Percentiles rank a stretch among this genome's conserved stretches.
Evolutionary conservation across 2,113 vertebrate genomes (phyloP).

Genomic region (Gnathonemus longibarbis): DNA sequence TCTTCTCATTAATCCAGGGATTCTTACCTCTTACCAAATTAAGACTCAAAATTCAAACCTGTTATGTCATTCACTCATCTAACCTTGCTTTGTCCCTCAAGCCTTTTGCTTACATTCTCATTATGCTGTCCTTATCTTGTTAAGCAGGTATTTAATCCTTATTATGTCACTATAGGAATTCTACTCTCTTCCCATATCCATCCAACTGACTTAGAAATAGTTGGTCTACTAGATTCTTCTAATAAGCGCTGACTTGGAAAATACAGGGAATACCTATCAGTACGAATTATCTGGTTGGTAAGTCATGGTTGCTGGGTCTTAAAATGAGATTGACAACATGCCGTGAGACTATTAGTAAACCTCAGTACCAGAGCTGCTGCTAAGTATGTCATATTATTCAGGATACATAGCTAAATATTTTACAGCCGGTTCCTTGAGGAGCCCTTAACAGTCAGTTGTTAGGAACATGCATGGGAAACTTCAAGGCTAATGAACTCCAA

Average conservation of each 20-base stretch:
- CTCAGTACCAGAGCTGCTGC: not conserved
- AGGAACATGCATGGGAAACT: not conserved
- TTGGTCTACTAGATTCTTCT: not conserved
- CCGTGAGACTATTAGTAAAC: not conserved
- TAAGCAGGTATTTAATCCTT: not conserved
- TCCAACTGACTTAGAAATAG: not conserved
- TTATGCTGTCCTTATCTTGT: not conserved
- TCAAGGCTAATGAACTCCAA: not conserved
- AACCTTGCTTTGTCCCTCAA: not conserved
- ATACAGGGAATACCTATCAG: conserved; percentile 66
- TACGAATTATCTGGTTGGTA: conserved; percentile 58
- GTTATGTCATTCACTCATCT: not conserved
- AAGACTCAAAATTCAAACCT: not conserved
- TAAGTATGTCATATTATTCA: not conserved
- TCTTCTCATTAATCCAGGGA: not conserved
- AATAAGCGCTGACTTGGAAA: conserved; percentile 43
- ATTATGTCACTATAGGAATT: not conserved
- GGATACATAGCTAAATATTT: not conserved
- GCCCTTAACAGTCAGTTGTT: not conserved
- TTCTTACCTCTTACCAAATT: not conserved
- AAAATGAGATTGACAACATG: conserved; percentile 40
- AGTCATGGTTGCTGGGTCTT: conserved; percentile 42
- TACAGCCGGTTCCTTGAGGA: not conserved
- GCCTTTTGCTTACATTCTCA: not conserved
- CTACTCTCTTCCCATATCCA: not conserved